Conservation (phyloP, 1,140 invertebrate species). For the Drosophila watanabei region DNA sequence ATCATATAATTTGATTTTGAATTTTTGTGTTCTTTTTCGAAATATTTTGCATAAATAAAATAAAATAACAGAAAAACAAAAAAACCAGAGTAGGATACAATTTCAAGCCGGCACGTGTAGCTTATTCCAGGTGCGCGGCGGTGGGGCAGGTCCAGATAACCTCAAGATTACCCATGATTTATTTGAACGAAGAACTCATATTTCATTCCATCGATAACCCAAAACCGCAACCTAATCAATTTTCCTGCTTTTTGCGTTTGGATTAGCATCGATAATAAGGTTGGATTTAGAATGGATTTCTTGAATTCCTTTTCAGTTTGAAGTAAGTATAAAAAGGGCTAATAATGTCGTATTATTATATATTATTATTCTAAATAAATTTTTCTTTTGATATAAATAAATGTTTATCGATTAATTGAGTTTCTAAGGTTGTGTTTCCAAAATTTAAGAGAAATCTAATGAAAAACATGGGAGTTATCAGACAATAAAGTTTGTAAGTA, state of each 20-base stretch:
- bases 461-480: too few species aligned
- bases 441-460: too few species aligned
- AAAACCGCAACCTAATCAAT: conserved; percentile 30
- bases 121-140: neutral
- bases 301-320: neutral
- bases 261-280: conserved; percentile 34
- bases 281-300: neutral
- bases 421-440: too few species aligned
- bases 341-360: neutral
- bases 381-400: too few species aligned
- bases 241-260: conserved; percentile 1
- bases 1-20: conserved; percentile 81
- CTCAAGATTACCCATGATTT: conserved; percentile 62
- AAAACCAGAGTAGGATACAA: conserved; percentile 3
- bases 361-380: too few species aligned
- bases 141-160: conserved; percentile 18
- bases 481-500: too few species aligned
- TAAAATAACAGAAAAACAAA: conserved; percentile 85
- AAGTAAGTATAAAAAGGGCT: neutral
- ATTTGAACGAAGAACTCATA: conserved; percentile 47
- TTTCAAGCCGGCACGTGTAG: neutral
- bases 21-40: conserved; percentile 85
- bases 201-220: conserved; percentile 35
- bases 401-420: too few species aligned
- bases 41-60: conserved; percentile 86